Base-by-base conservation (phyloP, 2,797 vertebrate species). In the Myotis planiceps region DNA sequence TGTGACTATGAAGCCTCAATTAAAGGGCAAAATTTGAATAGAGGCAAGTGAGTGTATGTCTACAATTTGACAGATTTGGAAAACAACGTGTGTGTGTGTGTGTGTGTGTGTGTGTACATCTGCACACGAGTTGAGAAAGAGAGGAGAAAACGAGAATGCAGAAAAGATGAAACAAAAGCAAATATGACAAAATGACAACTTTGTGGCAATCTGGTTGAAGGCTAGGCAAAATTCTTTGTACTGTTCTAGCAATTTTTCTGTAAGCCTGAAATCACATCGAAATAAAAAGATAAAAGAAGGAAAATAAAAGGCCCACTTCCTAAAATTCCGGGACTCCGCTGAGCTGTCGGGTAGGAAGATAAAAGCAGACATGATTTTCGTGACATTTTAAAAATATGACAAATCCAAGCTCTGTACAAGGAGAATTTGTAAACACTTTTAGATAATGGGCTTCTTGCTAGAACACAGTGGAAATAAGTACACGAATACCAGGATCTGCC, bases 231-330 rank as follows among this genome's bases (percentile, higher is more conserved):
- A 66, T 51, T 74, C 1, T 86, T 47, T 94, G 9, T 69, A 25
- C 8, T 51, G 3, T 65, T 79, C 63, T 39, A 47, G 14, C 34
- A 93, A 84, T 13, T 68, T 58, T 66, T 89, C 19, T 68, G 0
- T 49, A 34, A 63, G 7, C 32, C 19, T 79, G 27, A 92, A 92
- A 84, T 74, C 37, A 65, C 13, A 63, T 32, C 9, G 29, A 88
- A 74, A 84, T 2, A 69, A 92, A 94, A 86, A 32, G 6, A 84
- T 82, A 29, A 88, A 92, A 85, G 14, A 96, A 58, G 55, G 12
- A n/a, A 63, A n/a, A 90, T 27, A 6, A 79, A 69, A 76, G 5
- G 0, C 9, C 0, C 0, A 34, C 5, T 51, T 92, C 34, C 39
- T 66, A 45, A 96, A 90, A 55, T 88, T 88, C 15, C 19, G 37